Conservation (phyloP, 2,113 vertebrate species). For the Romanogobio albipinnatus region DNA sequence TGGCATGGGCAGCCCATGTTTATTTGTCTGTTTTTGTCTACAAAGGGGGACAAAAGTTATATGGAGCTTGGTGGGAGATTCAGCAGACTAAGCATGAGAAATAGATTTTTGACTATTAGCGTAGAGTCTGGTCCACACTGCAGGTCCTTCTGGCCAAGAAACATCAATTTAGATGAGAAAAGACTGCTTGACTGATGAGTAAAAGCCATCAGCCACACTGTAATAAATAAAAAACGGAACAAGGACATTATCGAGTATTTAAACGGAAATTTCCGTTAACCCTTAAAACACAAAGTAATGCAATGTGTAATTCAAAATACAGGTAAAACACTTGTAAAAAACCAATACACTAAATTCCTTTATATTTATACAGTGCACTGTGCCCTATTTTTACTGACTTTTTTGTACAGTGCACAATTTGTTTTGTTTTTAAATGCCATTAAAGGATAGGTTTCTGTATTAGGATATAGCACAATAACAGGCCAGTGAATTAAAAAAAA, state of each 20-base stretch:
- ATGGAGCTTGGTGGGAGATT: neutral
- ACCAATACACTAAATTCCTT: no score
- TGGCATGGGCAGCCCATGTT: neutral
- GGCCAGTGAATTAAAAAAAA: no score
- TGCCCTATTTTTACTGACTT: no score
- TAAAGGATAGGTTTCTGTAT: neutral
- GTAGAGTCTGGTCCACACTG: neutral
- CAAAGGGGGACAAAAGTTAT: neutral
- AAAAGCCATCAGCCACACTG: neutral
- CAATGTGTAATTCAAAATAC: no score
- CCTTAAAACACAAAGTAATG: no score
- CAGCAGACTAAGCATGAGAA: neutral
- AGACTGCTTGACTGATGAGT: neutral
- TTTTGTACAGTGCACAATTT: neutral
- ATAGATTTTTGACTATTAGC: neutral
- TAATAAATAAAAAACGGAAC: no score
- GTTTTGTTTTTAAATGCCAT: neutral
- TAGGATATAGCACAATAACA: no score
- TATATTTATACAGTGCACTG: no score
- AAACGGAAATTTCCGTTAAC: no score
- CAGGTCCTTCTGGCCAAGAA: neutral
- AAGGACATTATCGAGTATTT: no score
- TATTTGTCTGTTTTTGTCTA: constrained; percentile 1
- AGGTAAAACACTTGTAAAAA: no score
- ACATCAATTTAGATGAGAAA: neutral